These are phyloP conservation scores for Okapia johnstoni DNA, from an alignment of 2,113 vertebrate species.

Conservation along the genomic window DNA sequence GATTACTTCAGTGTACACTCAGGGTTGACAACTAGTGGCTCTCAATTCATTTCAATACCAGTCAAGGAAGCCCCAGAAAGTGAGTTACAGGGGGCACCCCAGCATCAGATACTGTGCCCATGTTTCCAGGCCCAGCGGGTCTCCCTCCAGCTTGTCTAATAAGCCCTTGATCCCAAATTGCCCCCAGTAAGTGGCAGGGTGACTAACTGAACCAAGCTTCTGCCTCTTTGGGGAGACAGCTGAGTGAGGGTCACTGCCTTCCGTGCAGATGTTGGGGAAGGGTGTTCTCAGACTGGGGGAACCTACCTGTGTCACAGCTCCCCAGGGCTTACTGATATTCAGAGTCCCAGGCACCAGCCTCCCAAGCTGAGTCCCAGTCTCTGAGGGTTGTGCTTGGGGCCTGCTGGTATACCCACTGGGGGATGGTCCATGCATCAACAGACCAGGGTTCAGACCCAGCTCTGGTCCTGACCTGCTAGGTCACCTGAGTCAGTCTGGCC, in stretches of 20 bases:
- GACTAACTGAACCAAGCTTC: not conserved
- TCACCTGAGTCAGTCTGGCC: not conserved
- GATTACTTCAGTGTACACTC: not conserved
- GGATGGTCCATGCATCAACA: no score
- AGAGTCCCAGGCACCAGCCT: not conserved
- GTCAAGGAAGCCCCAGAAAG: not conserved
- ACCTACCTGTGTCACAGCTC: not conserved
- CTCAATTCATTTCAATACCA: not conserved
- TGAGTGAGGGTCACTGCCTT: fast-evolving
- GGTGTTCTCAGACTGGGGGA: not conserved
- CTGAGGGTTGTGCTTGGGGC: not conserved
- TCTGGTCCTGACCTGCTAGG: not conserved
- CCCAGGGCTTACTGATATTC: not conserved
- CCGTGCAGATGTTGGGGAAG: fast-evolving
- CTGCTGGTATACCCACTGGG: fast-evolving
- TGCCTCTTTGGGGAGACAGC: not conserved
- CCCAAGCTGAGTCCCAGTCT: not conserved
- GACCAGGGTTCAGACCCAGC: not conserved
- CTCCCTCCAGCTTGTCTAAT: not conserved
- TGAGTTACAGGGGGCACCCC: not conserved
- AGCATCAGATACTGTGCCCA: not conserved
- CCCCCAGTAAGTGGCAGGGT: not conserved
- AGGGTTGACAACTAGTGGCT: not conserved
- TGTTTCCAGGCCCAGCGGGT: not conserved
- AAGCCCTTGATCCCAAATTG: not conserved